Base-by-base conservation (phyloP, 2,888 invertebrate species). In the Pollenia griseotomentosa region DNA sequence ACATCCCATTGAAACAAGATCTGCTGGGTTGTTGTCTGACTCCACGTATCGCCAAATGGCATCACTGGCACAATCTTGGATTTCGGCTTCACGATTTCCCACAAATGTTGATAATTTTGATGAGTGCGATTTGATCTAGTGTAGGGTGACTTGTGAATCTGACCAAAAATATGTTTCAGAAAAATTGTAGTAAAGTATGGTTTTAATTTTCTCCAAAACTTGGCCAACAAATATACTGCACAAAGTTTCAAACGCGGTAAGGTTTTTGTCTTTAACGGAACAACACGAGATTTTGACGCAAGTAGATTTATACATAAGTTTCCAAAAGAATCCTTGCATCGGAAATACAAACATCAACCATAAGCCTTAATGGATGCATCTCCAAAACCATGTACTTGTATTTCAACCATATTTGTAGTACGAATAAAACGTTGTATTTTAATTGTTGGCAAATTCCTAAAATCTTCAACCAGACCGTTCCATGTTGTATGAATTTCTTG, bases 231-330 rank as follows among this genome's bases (percentile, higher is more conserved):
- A n/a, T n/a, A n/a, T n/a, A 87, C 82, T 14, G 83, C 88, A 42
- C 73, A 88, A 11, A 88, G 80, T 48, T 88, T 83, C 10, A 89
- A 80, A 14, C 86, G 63, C 8, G 87, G 85, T 23, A 16, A 33
- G 33, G 33, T 33, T 33, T 33, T 33, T 33, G 74, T 83, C 59
- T 88, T 88, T 4, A 86, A 55, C 2, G 89, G 88, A 3, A 88
- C 78, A 4, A 88, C 87, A n/a, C 87, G 78, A 4, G 87, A 87
- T 65, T 87, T 87, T 9, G 88, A 71, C 12, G 83, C 61, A 23
- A 88, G 55, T 5, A 88, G 70, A 10, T 79, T 79, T 10, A 79
- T 33, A 6, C 16, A 6, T 19, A 80, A 16, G n/a, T 71, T 61
- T 10, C 53, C 48, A 51, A n/a, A 14, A 7, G 48, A 61, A 10